Percentiles rank a stretch among this genome's conserved stretches.
Conservation (phyloP, 2,888 invertebrate genomes). For the Chymomyza procnemis region DNA sequence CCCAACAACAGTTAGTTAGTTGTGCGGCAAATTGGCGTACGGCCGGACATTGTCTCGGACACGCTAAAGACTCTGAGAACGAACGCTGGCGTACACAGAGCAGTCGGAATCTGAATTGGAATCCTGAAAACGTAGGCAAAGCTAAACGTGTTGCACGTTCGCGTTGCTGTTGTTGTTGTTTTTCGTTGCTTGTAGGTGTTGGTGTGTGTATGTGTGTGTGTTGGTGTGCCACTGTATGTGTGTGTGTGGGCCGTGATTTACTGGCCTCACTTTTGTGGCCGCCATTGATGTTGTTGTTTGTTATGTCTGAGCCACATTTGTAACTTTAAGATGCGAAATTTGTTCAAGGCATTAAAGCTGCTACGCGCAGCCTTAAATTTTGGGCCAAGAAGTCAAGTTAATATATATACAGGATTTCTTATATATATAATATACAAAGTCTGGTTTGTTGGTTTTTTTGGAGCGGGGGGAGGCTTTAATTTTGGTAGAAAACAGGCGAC, state of each 20-base stretch:
- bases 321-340: neutral
- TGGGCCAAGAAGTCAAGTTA: neutral
- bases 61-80: neutral
- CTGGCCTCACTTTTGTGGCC: conserved; percentile 19
- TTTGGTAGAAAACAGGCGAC: too few species aligned
- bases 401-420: neutral
- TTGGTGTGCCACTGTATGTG: conserved; percentile 1
- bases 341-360: neutral
- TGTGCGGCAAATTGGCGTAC: neutral
- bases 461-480: neutral
- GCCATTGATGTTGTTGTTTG: conserved; percentile 3
- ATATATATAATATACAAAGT: neutral
- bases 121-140: neutral
- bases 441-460: neutral
- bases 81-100: neutral
- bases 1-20: neutral
- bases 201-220: conserved; percentile 9
- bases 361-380: neutral
- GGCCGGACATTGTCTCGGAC: neutral
- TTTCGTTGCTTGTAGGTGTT: neutral
- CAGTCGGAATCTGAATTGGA: neutral
- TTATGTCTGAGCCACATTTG: neutral
- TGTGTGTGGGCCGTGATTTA: conserved; percentile 28
- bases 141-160: conserved; percentile 42
- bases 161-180: neutral